Conservation (phyloP, 2,797 vertebrate genomes). For the Arctocebus calabarensis region DNA sequence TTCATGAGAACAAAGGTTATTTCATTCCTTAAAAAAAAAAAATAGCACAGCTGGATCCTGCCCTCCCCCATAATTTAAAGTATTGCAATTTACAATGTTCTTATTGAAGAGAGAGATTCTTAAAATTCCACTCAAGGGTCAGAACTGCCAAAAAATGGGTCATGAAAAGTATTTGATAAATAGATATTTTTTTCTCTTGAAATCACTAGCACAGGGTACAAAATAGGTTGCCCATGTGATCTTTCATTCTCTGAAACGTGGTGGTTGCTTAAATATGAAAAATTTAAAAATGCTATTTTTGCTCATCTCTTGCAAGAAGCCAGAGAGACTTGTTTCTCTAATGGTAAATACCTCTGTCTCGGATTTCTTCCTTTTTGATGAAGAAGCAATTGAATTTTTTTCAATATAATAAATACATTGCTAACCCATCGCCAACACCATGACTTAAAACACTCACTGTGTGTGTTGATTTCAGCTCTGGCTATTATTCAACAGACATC, state of each 20-base stretch:
- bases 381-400: slow-evolving; percentile 29
- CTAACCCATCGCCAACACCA: not conserved
- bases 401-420: not conserved
- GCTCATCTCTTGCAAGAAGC: not conserved
- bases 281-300: not conserved
- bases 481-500: not conserved
- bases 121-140: not conserved
- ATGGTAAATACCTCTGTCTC: not conserved
- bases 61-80: not conserved
- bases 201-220: not conserved
- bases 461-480: not conserved
- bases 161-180: not conserved
- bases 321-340: not conserved
- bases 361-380: not conserved
- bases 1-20: not conserved
- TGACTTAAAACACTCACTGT: not conserved
- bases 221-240: not conserved
- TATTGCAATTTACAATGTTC: not conserved
- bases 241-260: not conserved
- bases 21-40: not conserved
- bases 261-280: not conserved
- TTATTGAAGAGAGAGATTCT: not conserved
- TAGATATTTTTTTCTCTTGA: not conserved
- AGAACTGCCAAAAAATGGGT: not conserved
- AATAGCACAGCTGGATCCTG: not conserved